Evolutionary conservation across 2,797 vertebrate genomes (phyloP).

Genomic region (Peromyscus attwateri): DNA sequence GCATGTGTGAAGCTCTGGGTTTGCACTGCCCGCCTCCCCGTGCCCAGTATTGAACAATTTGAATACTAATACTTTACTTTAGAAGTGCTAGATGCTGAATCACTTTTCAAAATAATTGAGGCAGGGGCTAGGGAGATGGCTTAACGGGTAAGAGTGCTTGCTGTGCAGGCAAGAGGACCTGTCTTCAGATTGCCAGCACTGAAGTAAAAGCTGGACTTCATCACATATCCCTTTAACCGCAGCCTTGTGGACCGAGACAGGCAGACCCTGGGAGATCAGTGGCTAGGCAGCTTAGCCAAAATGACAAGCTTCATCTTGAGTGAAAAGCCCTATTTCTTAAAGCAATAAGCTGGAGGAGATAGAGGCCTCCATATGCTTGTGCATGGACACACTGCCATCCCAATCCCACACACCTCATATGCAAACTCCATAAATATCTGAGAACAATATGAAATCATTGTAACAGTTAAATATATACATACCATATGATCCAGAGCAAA

Average conservation of each 20-base stretch:
- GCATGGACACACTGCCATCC: no score
- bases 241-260: background rate
- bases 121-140: background rate
- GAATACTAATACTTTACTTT: background rate
- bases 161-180: background rate
- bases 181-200: background rate
- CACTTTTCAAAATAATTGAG: background rate
- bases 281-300: background rate
- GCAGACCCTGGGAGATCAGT: background rate
- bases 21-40: background rate
- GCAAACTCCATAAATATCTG: background rate
- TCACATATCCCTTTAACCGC: background rate
- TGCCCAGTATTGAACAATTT: background rate
- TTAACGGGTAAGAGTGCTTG: background rate
- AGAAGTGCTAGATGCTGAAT: background rate
- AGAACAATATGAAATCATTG: background rate
- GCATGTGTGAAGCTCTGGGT: background rate
- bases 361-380: background rate
- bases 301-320: background rate
- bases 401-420: background rate
- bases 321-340: background rate
- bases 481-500: background rate
- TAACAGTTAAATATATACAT: background rate
- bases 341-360: background rate
- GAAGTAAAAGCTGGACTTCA: background rate